Evolutionary conservation across 2,888 invertebrate species (phyloP), one percentile per base, ranked within the genome.

Genomic region (Perdita meconis): DNA sequence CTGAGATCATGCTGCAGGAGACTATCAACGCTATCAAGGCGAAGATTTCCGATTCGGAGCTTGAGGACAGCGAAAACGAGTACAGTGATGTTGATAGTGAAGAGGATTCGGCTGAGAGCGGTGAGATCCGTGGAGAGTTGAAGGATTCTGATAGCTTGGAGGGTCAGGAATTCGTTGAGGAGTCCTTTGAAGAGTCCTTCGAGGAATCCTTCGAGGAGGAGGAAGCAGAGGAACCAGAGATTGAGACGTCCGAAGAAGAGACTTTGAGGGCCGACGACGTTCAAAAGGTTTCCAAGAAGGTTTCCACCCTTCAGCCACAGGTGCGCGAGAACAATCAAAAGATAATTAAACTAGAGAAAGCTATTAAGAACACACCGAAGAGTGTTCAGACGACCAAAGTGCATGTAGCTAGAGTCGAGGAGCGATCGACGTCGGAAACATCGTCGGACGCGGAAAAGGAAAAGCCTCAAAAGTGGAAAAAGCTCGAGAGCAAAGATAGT

Each of bases 11-110:
- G 76, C 51, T 92, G 19, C 89, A 90, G 56, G 88, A 90, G 56
- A 92, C 92, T n/a, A 73, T 92, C 42, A 87, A 88, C 47, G 87
- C 89, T 64, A 91, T 92, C 22, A 92, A 90, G 77, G 89, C 90
- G 0, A 89, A 91, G 59, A 86, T 92, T 78, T 91, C 92, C 8
- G 91, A 92, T 38, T 89, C 89, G 36, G 89, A 90, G 24, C 87
- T 85, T 24, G 89, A 89, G 47, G 83, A 82, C 51, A 75, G 84
- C 36, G 75, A 79, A 24, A 51, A 75, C 13, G 66, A 78, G 8
- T 70, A 69, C 16, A 78, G 68, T 0, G 59, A 79, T 51, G 50
- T 51, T 26, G 81, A 56, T 19, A 83, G 71, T 5, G 72, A 44
- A 8, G 73, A 78, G 22, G 70, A 79, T 44, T 74, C 82, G 3